phyloP scores from a whole-genome alignment of 2,797 vertebrate genomes.

The Artibeus jamaicensis region DNA sequence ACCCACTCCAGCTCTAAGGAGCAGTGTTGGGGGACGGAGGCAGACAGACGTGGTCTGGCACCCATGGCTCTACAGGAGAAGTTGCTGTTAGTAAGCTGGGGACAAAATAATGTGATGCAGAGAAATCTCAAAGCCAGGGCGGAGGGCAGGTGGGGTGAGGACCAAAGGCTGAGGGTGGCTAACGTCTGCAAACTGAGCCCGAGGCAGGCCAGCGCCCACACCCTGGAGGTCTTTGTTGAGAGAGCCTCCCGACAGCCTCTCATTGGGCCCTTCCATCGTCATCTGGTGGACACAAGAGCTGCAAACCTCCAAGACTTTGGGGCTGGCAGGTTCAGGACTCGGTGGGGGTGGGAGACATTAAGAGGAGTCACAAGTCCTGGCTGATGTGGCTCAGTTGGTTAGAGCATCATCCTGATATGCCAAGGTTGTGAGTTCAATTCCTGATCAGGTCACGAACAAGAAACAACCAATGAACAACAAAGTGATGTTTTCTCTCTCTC shows the following conservation, averaged over 20 bases:
- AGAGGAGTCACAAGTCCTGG: background rate
- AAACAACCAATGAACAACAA: background rate
- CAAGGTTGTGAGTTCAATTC: too few species aligned
- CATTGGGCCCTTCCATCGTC: background rate
- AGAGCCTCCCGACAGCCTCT: background rate
- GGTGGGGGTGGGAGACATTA: background rate
- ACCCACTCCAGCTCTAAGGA: background rate
- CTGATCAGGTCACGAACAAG: too few species aligned
- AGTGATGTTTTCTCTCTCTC: background rate
- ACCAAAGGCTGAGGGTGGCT: background rate
- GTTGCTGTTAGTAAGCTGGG: background rate
- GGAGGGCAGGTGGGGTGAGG: background rate
- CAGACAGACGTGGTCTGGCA: background rate
- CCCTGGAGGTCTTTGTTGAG: background rate
- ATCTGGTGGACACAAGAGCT: slow-evolving; percentile 6
- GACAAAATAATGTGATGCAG: background rate
- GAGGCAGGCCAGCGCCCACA: background rate
- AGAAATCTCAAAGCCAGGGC: background rate
- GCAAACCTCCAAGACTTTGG: background rate
- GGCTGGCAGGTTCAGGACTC: background rate
- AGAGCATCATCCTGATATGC: too few species aligned
- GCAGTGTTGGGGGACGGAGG: background rate
- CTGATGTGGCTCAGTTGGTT: too few species aligned
- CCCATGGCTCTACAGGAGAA: background rate
- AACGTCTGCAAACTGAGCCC: background rate